Conservation (phyloP, 2,113 vertebrate species). For the Meriones unguiculatus region DNA sequence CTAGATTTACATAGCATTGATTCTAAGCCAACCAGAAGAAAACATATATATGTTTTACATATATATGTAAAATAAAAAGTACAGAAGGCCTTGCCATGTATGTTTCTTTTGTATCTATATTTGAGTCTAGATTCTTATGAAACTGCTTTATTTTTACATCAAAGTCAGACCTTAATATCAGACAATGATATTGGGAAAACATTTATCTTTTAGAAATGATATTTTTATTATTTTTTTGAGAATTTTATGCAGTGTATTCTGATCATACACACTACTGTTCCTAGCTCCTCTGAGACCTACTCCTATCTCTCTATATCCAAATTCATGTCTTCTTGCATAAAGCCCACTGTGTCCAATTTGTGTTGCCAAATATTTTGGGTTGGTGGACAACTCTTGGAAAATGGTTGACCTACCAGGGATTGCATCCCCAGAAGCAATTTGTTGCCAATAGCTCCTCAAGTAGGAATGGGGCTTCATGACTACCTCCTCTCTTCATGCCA, state of each 20-base stretch:
- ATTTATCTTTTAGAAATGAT: conserved; percentile 11
- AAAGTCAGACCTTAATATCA: conserved; percentile 26
- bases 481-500: neutral
- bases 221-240: neutral
- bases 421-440: neutral
- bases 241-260: neutral
- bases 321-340: neutral
- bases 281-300: neutral
- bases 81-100: conserved; percentile 11
- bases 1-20: conserved; percentile 62
- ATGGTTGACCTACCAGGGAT: neutral
- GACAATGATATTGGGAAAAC: conserved; percentile 7
- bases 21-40: conserved; percentile 64
- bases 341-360: too few relatives aligned
- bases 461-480: neutral
- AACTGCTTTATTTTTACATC: conserved; percentile 30
- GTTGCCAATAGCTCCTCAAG: neutral
- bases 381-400: neutral
- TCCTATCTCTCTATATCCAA: neutral
- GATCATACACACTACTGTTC: neutral
- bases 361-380: neutral
- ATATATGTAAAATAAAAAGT: neutral
- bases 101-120: neutral
- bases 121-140: conserved; percentile 15
- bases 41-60: neutral